A percentile compares a stretch with the other conserved stretches of the same genome.
These are phyloP conservation scores for Calidris pygmaea DNA, from an alignment of 2,113 vertebrate species.

Conservation along the genomic window DNA sequence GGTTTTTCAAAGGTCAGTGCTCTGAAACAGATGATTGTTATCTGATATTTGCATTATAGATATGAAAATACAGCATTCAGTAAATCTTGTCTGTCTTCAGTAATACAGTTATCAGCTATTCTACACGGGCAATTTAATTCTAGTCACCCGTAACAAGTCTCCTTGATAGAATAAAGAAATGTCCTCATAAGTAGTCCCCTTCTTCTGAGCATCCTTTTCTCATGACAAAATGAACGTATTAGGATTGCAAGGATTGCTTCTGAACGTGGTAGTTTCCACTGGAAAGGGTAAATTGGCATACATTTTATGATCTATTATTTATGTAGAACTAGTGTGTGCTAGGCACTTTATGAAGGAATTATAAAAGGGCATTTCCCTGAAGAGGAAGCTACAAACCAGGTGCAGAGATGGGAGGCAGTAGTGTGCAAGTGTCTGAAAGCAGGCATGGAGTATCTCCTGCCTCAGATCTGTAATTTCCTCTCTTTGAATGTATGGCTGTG, in stretches of 20 bases:
- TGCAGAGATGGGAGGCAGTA: neutral
- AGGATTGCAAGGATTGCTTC: neutral
- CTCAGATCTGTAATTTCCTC: neutral
- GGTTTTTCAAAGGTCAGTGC: neutral
- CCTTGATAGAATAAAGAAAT: neutral
- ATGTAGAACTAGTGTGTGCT: neutral
- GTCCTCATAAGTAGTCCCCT: neutral
- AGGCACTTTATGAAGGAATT: neutral
- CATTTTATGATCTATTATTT: neutral
- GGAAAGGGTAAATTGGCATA: neutral
- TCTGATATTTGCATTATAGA: neutral
- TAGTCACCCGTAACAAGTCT: neutral
- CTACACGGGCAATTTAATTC: neutral
- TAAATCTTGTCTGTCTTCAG: neutral
- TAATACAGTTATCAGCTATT: neutral
- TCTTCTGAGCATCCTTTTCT: neutral
- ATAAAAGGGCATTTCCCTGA: neutral
- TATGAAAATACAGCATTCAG: neutral
- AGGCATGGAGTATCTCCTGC: neutral
- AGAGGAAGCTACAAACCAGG: neutral
- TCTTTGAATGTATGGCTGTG: neutral
- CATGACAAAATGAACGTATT: neutral
- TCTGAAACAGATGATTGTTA: neutral
- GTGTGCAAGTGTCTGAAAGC: neutral
- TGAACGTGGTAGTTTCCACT: neutral